Evolutionary conservation across 2,113 vertebrate species (phyloP), one percentile per base, ranked within the genome.

Genomic region (Cochlearius cochlearius): DNA sequence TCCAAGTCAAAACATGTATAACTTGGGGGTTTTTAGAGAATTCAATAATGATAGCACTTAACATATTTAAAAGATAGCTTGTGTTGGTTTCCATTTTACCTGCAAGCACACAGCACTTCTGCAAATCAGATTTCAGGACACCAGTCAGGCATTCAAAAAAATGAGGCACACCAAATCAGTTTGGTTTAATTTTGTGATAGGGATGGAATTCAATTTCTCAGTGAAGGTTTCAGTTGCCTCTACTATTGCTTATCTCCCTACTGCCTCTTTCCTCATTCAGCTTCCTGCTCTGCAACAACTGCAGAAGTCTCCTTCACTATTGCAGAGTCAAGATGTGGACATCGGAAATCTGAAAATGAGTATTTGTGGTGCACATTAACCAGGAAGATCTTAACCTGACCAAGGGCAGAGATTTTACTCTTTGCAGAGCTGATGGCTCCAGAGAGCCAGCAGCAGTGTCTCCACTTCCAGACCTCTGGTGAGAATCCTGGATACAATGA

Each of bases 1-100:
- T 3, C 12, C 9, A 68, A 52, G 36, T 30, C 11, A 66, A 95
- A 76, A 62, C 1, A 47, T 41, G 22, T 41, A 1, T 45, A 82
- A 56, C 5, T 26, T 36, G 4, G 2, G 2, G 0, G 1, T 73
- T 88, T 73, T 69, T 15, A 45, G n/a, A 74, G 7, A 66, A 62
- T 36, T 47, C 12, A 56, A 17, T 14, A 22, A 2, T 4, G 36
- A 11, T 14, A 81, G 2, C 15, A 79, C 7, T 69, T 43, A 53
- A 32, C 2, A 47, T 1, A 43, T 41, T 67, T 47, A 60, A 88
- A 80, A 49, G 4, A 26, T 15, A 60, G 18, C 5, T 91, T 67
- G 25, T 0, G 0, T 29, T 63, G 2, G 5, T 82, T 95, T 82
- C 60, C 5, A 30, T 59, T 86, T 59, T 64, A 80, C 29, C 8